A percentile compares a stretch with the other conserved stretches of the same genome.
Evolutionary conservation across 2,113 vertebrate species (phyloP).

Genomic region (Monarcha castaneiventris): DNA sequence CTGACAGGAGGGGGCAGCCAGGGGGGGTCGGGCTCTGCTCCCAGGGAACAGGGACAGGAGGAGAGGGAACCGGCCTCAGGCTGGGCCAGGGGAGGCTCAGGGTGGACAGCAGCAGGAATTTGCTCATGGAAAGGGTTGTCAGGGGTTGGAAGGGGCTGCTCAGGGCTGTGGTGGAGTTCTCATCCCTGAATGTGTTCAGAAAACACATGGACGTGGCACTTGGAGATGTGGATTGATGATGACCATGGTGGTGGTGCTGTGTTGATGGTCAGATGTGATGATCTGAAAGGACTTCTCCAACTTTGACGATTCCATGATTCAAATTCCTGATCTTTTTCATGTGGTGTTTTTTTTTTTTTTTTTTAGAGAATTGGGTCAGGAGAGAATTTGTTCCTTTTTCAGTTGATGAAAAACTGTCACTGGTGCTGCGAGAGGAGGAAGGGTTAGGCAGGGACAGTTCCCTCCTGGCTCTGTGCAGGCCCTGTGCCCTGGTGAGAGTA

Average conservation of each 20-base stretch:
- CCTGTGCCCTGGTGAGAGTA: not conserved
- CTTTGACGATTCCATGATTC: accelerated
- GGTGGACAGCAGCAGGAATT: not conserved
- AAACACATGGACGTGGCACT: not conserved
- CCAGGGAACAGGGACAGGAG: too few relatives aligned
- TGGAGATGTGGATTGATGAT: not conserved
- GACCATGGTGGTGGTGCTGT: not conserved
- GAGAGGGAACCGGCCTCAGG: too few relatives aligned
- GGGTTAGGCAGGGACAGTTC: not conserved
- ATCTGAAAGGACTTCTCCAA: not conserved
- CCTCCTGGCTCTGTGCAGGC: not conserved
- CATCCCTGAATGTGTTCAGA: not conserved
- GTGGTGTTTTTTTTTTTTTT: not conserved
- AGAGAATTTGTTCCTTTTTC: not conserved
- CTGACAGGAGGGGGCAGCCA: too few relatives aligned
- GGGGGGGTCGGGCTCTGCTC: too few relatives aligned
- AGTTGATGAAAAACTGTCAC: too few relatives aligned
- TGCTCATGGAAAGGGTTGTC: not conserved
- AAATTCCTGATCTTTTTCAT: not conserved
- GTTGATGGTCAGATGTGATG: not conserved
- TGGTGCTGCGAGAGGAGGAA: not conserved
- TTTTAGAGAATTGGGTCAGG: not conserved
- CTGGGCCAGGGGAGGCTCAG: not conserved
- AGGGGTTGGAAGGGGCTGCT: too few relatives aligned
- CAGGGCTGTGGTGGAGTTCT: not conserved